A percentile compares a stretch with the other conserved stretches of the same genome.
Evolutionary conservation across 2,888 invertebrate genomes (phyloP).

Genomic region (Congeria kusceri): DNA sequence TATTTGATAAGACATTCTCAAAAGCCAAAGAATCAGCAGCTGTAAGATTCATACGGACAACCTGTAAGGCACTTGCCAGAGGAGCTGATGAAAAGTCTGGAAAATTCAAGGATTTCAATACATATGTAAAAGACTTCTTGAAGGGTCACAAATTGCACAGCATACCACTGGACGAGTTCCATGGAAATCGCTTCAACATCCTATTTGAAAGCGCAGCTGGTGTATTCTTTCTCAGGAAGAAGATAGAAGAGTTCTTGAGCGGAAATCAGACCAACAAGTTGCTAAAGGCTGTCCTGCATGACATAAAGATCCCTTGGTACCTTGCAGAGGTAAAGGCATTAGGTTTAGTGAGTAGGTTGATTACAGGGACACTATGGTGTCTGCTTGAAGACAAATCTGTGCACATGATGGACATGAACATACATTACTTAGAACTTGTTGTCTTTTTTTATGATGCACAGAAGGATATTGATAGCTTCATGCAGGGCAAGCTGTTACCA

Average conservation of each 20-base stretch:
- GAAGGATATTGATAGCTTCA: slow-evolving; percentile 25
- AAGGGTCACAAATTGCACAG: slow-evolving; percentile 21
- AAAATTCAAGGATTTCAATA: slow-evolving; percentile 33
- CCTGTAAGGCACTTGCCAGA: slow-evolving; percentile 35
- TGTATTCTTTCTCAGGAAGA: slow-evolving; percentile 11
- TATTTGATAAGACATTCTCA: slow-evolving; percentile 23
- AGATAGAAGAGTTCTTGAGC: slow-evolving; percentile 33
- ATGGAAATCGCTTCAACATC: slow-evolving; percentile 62
- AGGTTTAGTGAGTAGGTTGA: slow-evolving; percentile 48
- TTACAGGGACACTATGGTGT: slow-evolving; percentile 45
- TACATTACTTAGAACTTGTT: slow-evolving; percentile 32
- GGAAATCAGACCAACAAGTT: slow-evolving; percentile 47
- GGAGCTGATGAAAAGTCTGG: slow-evolving; percentile 46
- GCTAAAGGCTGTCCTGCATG: slow-evolving; percentile 50
- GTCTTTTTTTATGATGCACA: slow-evolving; percentile 31
- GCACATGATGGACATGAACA: slow-evolving; percentile 30
- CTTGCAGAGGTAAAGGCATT: slow-evolving; percentile 61
- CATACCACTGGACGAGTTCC: slow-evolving; percentile 43
- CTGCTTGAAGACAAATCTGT: slow-evolving; percentile 23
- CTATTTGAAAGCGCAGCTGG: slow-evolving; percentile 42
- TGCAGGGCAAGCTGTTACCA: slow-evolving; percentile 6
- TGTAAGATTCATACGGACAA: slow-evolving; percentile 22
- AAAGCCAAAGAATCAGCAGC: slow-evolving; percentile 28
- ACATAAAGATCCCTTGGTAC: slow-evolving; percentile 52
- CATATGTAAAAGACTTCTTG: slow-evolving; percentile 32